Conservation (phyloP, 2,797 vertebrate genomes). For the Anabacerthia variegaticeps region DNA sequence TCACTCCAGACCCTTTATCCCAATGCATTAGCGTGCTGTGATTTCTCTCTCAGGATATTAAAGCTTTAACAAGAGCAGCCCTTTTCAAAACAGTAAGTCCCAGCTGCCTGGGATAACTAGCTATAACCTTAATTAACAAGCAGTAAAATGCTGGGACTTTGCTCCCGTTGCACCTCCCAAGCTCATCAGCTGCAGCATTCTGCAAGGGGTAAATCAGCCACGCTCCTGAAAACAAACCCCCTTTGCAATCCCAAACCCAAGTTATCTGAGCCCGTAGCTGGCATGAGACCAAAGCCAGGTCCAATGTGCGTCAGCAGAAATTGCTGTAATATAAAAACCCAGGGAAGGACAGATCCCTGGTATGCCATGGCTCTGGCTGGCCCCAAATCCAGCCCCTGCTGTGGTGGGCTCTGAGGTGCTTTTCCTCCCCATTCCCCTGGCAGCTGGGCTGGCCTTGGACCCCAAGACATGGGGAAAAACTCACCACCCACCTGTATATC, state of each 20-base stretch:
- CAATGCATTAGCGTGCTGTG: neutral
- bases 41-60: neutral
- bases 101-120: neutral
- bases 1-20: neutral
- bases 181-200: neutral
- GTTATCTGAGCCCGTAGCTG: neutral
- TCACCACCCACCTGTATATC: neutral
- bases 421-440: neutral
- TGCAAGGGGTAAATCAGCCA: neutral
- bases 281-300: neutral
- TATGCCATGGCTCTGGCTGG: rapidly evolving
- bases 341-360: neutral
- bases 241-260: rapidly evolving
- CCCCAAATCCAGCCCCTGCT: rapidly evolving
- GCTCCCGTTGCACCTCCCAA: neutral
- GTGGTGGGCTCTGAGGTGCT: rapidly evolving
- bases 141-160: neutral
- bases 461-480: rapidly evolving
- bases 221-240: neutral
- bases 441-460: neutral
- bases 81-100: neutral
- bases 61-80: neutral
- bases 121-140: neutral
- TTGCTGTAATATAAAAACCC: rapidly evolving
- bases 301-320: rapidly evolving